Base-by-base conservation (phyloP, 53 echinoderm and acorn worm species). In the Holothuria scabra region DNA sequence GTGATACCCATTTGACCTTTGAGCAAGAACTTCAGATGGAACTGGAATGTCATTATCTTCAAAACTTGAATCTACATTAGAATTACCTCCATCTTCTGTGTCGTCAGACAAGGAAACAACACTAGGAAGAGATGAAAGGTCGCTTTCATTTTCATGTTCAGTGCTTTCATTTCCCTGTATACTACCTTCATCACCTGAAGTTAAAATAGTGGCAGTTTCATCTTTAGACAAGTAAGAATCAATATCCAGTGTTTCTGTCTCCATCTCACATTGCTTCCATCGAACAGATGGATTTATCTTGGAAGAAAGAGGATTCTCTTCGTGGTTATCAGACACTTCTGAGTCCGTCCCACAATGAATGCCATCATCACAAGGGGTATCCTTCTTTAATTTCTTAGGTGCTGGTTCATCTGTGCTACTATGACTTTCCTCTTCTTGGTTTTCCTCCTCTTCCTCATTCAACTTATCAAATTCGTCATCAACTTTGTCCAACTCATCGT, bases 401-500 rank as follows among this genome's bases (percentile, higher is more conserved):
- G 52, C 16, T 18, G 52, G 52, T 52, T 52, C 52, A 16, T 52
- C 52, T 52, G 52, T 52, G 8, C 52, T 52, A 18, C 52, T 52
- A 4, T 14, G 52, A 52, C 18, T 52, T 14, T 52, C 52, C 18
- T 52, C 52, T 52, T 52, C 52, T 16, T 52, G 16, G 18, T 18
- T 52, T 3, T 35, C 70, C 30, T 57, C 29, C 30, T 57, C 29
- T 13, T 10, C 48, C 14, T 52, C 52, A 52, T 52, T 52, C 52
- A 52, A 52, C 52, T 59, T 33, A 30, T 90, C 85, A n/a, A 57
- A 55, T 13, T 59, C 26, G n/a, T 20, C 87, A 16, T 86, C 86
- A 21, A 67, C 56, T 0, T 83, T 26, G 13, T 76, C 84, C 12
- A 44, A 52, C 0, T 82, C 86, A 29, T 83, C 76, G 29, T 76